phyloP scores from a whole-genome alignment of 2,888 invertebrate genomes.

The Troides helena region DNA sequence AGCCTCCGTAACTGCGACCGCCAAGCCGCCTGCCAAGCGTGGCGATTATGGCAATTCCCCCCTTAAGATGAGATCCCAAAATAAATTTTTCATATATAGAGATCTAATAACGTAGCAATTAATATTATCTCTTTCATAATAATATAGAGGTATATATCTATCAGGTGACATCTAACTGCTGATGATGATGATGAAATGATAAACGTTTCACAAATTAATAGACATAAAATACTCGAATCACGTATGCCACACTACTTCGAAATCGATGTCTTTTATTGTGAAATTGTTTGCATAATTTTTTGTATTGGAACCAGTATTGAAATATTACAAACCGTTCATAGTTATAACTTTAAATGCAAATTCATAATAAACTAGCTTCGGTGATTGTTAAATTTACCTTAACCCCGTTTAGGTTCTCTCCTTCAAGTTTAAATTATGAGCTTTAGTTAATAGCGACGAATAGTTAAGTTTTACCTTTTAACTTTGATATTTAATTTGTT shows the following conservation, averaged over 20 bases:
- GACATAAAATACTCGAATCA: neutral
- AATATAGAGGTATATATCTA: neutral
- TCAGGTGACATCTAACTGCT: too few relatives aligned
- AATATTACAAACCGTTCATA: slow-evolving; percentile 18
- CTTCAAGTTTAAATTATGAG: slow-evolving; percentile 29
- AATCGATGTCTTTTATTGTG: slow-evolving; percentile 18
- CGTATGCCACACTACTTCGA: slow-evolving; percentile 4
- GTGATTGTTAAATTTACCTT: slow-evolving; percentile 31
- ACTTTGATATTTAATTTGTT: neutral
- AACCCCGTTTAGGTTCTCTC: slow-evolving; percentile 31
- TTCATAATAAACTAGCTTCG: slow-evolving; percentile 25
- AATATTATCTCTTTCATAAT: neutral
- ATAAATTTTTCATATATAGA: too few relatives aligned
- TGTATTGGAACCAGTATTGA: slow-evolving; percentile 18
- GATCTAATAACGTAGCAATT: neutral
- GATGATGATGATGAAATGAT: too few relatives aligned
- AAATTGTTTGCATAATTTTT: slow-evolving; percentile 27
- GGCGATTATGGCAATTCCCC: too few relatives aligned
- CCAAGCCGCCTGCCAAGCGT: too few relatives aligned
- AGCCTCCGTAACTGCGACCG: too few relatives aligned
- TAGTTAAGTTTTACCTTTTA: slow-evolving; percentile 12
- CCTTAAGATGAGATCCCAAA: too few relatives aligned
- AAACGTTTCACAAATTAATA: neutral
- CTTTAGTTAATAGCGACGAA: slow-evolving; percentile 19
- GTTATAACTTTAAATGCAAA: slow-evolving; percentile 27